Evolutionary conservation across 2,888 invertebrate genomes (phyloP).

Genomic region (Octodonta nipae): DNA sequence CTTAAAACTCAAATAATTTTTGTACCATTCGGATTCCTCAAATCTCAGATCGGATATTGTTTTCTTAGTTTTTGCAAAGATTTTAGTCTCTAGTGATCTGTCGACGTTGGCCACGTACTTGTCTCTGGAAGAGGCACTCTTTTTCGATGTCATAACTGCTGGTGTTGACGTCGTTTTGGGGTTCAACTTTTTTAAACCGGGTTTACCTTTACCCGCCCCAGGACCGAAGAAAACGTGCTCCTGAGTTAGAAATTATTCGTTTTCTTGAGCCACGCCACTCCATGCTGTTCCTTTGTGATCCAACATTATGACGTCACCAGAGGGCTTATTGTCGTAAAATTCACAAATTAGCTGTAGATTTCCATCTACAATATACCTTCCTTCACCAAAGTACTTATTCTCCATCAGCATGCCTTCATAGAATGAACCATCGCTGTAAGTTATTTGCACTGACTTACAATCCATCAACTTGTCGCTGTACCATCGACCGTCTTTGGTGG

Average conservation of each 20-base stretch:
- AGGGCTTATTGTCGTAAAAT: conserved; percentile 42
- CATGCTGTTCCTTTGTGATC: conserved; percentile 44
- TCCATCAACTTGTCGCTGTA: conserved; percentile 39
- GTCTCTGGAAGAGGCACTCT: conserved; percentile 5
- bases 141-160: background rate
- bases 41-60: conserved; percentile 16
- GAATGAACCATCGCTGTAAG: conserved; percentile 33
- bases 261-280: conserved; percentile 27
- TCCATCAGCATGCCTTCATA: conserved; percentile 41
- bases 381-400: conserved; percentile 38
- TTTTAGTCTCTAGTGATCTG: conserved; percentile 17
- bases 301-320: conserved; percentile 32
- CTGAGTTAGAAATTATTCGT: conserved; percentile 19
- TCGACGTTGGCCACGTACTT: conserved; percentile 3
- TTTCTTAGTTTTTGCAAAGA: conserved; percentile 23
- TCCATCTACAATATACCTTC: conserved; percentile 24
- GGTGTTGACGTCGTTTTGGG: background rate
- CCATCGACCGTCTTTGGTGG: conserved; percentile 47
- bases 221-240: conserved; percentile 27
- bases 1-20: conserved; percentile 16
- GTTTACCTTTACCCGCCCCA: conserved; percentile 21
- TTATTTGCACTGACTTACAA: conserved; percentile 9
- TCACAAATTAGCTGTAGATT: conserved; percentile 36
- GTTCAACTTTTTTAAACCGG: conserved; percentile 9
- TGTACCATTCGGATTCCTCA: conserved; percentile 21